phyloP scores from a whole-genome alignment of 2,888 invertebrate genomes.

The Cactoblastis cactorum region DNA sequence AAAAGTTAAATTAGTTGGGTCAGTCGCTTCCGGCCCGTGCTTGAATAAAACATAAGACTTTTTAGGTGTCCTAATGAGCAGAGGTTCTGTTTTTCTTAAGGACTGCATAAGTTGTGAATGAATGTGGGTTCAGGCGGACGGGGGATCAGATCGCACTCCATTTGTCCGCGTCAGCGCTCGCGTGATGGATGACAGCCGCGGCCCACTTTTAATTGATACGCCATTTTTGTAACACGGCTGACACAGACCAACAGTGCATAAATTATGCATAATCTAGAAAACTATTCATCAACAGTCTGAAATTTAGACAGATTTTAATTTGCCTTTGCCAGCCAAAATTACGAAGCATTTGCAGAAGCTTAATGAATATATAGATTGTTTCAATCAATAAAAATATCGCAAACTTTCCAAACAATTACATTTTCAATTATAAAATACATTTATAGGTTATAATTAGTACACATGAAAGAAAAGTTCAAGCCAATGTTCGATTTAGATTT shows the following conservation, averaged over 20 bases:
- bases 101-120: constrained; percentile 71
- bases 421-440: too few relatives aligned
- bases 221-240: constrained; percentile 54
- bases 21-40: constrained; percentile 52
- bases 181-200: constrained; percentile 64
- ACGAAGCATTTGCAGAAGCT: too few relatives aligned
- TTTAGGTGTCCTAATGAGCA: constrained; percentile 67
- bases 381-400: too few relatives aligned
- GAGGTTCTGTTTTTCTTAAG: constrained; percentile 61
- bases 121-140: constrained; percentile 58
- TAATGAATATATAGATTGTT: too few relatives aligned
- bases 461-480: too few relatives aligned
- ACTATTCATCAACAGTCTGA: not conserved
- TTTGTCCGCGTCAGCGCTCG: constrained; percentile 69
- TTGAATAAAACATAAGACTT: constrained; percentile 75
- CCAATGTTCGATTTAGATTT: too few relatives aligned
- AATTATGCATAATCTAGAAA: not conserved
- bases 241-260: constrained; percentile 16
- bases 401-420: too few relatives aligned
- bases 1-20: constrained; percentile 71
- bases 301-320: too few relatives aligned
- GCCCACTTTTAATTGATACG: constrained; percentile 70
- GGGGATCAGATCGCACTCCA: constrained; percentile 75
- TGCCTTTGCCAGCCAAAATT: too few relatives aligned
- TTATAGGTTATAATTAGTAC: too few relatives aligned